Percentiles rank a stretch among this genome's conserved stretches.
Conservation (phyloP, 2,888 invertebrate species). For the Alentia gelatinosa region DNA sequence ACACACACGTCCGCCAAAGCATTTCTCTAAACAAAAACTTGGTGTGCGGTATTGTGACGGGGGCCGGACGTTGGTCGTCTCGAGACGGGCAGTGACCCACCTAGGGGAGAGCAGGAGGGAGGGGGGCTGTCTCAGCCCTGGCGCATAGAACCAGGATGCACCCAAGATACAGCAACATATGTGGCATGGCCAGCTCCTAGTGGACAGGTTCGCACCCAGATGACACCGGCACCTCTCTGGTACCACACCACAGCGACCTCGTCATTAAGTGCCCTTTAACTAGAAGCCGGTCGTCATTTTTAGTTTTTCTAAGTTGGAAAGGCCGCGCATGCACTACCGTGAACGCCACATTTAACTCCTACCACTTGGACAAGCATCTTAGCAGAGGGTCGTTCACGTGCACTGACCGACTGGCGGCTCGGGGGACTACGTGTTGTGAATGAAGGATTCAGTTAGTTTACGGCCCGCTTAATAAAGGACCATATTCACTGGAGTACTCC, state of each 20-base stretch:
- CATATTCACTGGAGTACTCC: too few relatives aligned
- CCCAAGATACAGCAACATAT: background rate
- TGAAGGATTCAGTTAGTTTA: too few relatives aligned
- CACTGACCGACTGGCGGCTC: too few relatives aligned
- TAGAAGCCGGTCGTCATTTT: too few relatives aligned
- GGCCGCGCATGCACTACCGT: too few relatives aligned
- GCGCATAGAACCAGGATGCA: background rate
- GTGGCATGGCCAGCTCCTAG: background rate
- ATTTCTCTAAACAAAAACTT: background rate
- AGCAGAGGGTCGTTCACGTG: too few relatives aligned
- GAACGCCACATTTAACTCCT: too few relatives aligned
- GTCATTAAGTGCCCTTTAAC: background rate
- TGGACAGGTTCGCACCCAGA: background rate
- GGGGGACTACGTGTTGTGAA: too few relatives aligned
- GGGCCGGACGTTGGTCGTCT: background rate
- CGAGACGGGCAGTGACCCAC: background rate
- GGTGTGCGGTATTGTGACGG: background rate
- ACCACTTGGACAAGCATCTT: background rate
- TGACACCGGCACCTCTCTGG: background rate
- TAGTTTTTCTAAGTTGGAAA: too few relatives aligned
- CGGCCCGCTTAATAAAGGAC: too few relatives aligned
- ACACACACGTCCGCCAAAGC: background rate
- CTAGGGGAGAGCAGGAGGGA: background rate
- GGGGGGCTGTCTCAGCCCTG: background rate
- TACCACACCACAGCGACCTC: background rate